Evolutionary conservation across 2,888 invertebrate species (phyloP).

Genomic region (Molanna angustata): DNA sequence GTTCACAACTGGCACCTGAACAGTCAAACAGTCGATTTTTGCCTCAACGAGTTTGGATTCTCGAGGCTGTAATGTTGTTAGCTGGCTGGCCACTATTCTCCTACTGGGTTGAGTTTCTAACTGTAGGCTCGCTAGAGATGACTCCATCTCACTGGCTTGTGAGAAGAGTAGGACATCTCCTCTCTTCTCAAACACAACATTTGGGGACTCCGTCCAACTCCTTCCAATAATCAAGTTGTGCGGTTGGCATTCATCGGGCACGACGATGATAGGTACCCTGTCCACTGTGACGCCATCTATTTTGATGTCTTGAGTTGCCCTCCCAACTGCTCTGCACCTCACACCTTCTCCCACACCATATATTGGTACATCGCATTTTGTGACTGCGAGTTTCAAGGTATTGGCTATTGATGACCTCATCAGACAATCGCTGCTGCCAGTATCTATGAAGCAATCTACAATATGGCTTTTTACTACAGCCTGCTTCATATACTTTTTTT

Average conservation of each 20-base stretch:
- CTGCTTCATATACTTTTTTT: not conserved
- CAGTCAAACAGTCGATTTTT: not conserved
- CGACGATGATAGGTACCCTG: not conserved
- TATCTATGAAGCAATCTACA: not conserved
- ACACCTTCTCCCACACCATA: not conserved
- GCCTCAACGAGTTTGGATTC: not conserved
- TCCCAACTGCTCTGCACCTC: not conserved
- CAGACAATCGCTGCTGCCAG: slow-evolving; percentile 1
- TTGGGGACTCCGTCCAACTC: not conserved
- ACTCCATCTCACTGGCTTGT: no score
- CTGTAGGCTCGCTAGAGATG: no score
- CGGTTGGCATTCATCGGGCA: not conserved
- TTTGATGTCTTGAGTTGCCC: not conserved
- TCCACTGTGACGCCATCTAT: not conserved
- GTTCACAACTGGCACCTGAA: not conserved
- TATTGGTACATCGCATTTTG: not conserved
- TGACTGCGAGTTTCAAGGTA: no score
- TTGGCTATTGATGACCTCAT: not conserved
- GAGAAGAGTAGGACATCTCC: not conserved
- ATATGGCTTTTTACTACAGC: not conserved
- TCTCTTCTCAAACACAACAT: not conserved
- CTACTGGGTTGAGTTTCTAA: no score
- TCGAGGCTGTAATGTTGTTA: not conserved
- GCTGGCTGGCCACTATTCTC: no score
- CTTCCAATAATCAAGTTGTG: not conserved